Evolutionary conservation across 1,140 invertebrate species (phyloP).

Genomic region (Nymphalis io): DNA sequence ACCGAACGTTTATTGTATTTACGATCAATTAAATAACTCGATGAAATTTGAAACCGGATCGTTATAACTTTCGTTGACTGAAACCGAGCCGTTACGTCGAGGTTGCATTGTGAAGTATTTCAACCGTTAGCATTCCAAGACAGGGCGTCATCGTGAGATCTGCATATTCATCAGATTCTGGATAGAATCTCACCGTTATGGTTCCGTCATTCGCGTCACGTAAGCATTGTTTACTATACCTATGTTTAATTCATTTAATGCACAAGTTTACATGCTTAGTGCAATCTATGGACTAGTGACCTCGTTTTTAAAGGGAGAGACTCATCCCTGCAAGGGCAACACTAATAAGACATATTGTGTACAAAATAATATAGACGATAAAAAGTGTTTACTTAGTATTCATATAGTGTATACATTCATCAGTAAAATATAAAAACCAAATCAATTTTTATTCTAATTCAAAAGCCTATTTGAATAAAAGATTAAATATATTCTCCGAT

Average conservation of each 20-base stretch:
- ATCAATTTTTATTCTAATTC: no score
- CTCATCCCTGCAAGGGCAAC: not conserved
- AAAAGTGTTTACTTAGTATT: no score
- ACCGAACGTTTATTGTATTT: constrained; percentile 46
- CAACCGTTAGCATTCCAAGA: constrained; percentile 73
- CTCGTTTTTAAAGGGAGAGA: constrained; percentile 15
- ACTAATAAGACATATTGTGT: no score
- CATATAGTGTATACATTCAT: no score
- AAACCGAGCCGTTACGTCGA: constrained; percentile 44
- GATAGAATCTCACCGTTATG: constrained; percentile 67
- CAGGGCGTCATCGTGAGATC: constrained; percentile 63
- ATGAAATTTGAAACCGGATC: constrained; percentile 54
- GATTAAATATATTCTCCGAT: no score
- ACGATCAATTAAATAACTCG: constrained; percentile 49
- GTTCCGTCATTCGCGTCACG: constrained; percentile 59
- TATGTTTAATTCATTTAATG: constrained; percentile 63
- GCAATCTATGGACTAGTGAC: constrained; percentile 32
- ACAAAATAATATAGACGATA: no score
- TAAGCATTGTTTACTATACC: constrained; percentile 38
- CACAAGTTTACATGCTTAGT: constrained; percentile 40
- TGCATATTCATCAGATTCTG: constrained; percentile 73
- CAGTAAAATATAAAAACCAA: no score
- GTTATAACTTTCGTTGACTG: constrained; percentile 64
- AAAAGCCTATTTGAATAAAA: no score
- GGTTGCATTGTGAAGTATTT: constrained; percentile 63